phyloP scores from a whole-genome alignment of 1,140 invertebrate genomes.

The Hyposmocoma kahamanoa region DNA sequence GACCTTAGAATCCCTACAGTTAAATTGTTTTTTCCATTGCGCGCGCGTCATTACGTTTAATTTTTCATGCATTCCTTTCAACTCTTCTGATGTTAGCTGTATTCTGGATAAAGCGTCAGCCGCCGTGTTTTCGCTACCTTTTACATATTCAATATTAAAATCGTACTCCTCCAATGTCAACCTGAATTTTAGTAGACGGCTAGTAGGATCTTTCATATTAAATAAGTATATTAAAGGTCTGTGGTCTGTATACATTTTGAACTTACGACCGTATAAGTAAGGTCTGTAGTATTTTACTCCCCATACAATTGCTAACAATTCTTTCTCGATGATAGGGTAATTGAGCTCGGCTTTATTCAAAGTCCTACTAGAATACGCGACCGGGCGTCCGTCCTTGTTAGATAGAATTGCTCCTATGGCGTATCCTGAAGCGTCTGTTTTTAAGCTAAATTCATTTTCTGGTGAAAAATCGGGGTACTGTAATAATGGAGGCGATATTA shows the following conservation, averaged over 20 bases:
- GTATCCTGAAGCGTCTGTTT: conserved; percentile 27
- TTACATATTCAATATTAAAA: conserved; percentile 34
- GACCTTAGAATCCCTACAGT: not conserved
- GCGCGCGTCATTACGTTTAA: not conserved
- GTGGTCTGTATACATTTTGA: conserved; percentile 52
- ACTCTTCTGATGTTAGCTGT: not conserved
- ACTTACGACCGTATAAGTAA: conserved; percentile 43
- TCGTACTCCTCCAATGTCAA: conserved; percentile 38
- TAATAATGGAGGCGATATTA: not conserved
- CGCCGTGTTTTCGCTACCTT: conserved; percentile 3
- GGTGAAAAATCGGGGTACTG: conserved; percentile 26
- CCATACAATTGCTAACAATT: conserved; percentile 72
- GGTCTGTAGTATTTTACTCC: conserved; percentile 51
- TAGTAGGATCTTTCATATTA: conserved; percentile 30
- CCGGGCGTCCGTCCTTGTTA: conserved; percentile 38
- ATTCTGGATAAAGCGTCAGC: conserved; percentile 11
- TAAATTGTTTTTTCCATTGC: not conserved
- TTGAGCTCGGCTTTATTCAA: conserved; percentile 48
- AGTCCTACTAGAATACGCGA: conserved; percentile 42
- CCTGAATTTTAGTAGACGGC: conserved; percentile 39
- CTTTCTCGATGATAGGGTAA: conserved; percentile 53
- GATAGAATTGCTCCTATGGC: conserved; percentile 32
- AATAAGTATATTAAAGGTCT: conserved; percentile 41
- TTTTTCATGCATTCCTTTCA: not conserved
- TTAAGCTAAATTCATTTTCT: conserved; percentile 28